Evolutionary conservation across 1,140 invertebrate genomes (phyloP).

Genomic region (Euschistus heros): DNA sequence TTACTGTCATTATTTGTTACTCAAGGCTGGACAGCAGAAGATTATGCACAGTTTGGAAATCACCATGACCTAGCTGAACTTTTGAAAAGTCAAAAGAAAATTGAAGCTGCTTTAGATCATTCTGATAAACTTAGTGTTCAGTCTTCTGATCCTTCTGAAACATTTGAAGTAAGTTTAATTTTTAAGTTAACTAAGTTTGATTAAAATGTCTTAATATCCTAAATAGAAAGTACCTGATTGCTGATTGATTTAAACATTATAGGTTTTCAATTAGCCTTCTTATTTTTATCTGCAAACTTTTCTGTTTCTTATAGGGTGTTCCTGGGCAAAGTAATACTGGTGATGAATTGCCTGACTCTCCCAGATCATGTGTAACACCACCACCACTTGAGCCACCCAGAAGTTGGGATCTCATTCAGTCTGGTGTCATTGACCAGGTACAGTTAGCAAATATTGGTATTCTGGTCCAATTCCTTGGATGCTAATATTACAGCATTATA

Average conservation of each 20-base stretch:
- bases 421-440: slow-evolving; percentile 32
- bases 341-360: slow-evolving; percentile 30
- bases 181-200: no score
- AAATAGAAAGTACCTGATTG: no score
- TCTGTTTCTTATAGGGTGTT: slow-evolving; percentile 5
- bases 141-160: slow-evolving; percentile 23
- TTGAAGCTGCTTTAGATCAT: slow-evolving; percentile 17
- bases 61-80: slow-evolving; percentile 31
- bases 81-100: slow-evolving; percentile 21
- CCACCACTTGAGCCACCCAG: slow-evolving; percentile 33
- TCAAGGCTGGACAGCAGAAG: slow-evolving; percentile 33
- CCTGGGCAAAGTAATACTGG: background rate
- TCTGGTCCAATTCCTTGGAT: no score
- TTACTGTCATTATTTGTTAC: no score
- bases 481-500: no score
- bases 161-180: slow-evolving; percentile 12
- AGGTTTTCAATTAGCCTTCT: background rate
- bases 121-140: slow-evolving; percentile 22
- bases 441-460: background rate
- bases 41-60: slow-evolving; percentile 32
- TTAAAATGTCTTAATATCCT: no score
- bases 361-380: slow-evolving; percentile 32
- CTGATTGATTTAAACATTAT: no score
- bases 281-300: background rate
- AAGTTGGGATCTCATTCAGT: slow-evolving; percentile 34